Evolutionary conservation across 2,797 vertebrate genomes (phyloP), one percentile per base, ranked within the genome.

Genomic region (Urosaurus nigricauda): DNA sequence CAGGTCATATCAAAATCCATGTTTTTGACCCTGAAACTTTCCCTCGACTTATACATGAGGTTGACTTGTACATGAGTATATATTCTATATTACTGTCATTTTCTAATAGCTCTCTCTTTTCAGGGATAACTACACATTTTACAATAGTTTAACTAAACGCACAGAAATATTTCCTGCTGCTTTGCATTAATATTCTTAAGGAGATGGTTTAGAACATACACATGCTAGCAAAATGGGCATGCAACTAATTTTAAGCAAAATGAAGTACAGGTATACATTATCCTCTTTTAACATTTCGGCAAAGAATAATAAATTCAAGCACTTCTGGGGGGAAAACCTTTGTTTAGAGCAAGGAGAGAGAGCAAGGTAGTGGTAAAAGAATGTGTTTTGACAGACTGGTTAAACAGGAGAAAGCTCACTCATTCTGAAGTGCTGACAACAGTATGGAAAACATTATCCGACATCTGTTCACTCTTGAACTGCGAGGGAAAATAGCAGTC

Each of bases 191-290:
- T 88, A 70, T 63, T 70, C 19, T 63, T 51, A 29, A 87, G 81
- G 43, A 93, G 86, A 79, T 79, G 77, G 79, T 56, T 79, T 70
- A 8, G 81, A 53, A 51, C 29, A 75, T 82, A 88, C 84, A 88
- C 88, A 86, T 35, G 75, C 17, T 79, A 91, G 21, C 89, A 60
- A 58, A 74, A 51, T 83, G 89, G n/a, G 43, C 73, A n/a, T 1
- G 21, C 21, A 35, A 75, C 5, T 79, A 74, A 94, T 90, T 91
- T 87, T 90, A 13, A 92, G 90, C 2, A 86, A 88, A 85, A 32
- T 90, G 92, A 94, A 60, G 0, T n/a, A n/a, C n/a, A n/a, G n/a
- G n/a, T 11, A 43, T 79, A 70, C 87, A 73, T 88, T 92, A 94
- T 87, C 83, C 89, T 86, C 56, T 74, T 51, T 58, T 91, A 79